Conservation (phyloP, 2,888 invertebrate species). For the Mystacides longicornis region DNA sequence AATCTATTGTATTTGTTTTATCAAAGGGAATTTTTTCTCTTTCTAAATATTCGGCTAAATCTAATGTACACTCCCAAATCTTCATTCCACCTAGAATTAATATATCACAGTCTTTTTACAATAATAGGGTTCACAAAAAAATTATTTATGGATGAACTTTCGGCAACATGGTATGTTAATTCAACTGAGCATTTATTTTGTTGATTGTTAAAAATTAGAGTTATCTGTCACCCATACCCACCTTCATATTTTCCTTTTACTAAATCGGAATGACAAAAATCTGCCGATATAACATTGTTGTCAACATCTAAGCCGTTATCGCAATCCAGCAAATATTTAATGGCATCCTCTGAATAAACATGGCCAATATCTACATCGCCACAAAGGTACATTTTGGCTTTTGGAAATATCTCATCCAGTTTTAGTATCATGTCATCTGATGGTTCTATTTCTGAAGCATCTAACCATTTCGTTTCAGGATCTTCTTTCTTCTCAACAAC, state of each 20-base stretch:
- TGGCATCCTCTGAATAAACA: conserved; percentile 37
- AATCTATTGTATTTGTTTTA: conserved; percentile 64
- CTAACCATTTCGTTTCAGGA: conserved; percentile 9
- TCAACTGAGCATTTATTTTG: too few relatives aligned
- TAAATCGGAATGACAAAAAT: conserved; percentile 65
- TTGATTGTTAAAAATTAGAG: too few relatives aligned
- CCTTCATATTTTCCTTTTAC: conserved; percentile 75
- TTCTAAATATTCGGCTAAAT: conserved; percentile 61
- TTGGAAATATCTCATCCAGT: conserved; percentile 34
- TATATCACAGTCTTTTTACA: background rate
- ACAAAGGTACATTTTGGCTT: conserved; percentile 41
- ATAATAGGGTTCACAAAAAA: too few relatives aligned
- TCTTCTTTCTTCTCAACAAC: background rate
- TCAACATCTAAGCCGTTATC: conserved; percentile 33
- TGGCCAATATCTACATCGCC: conserved; percentile 45
- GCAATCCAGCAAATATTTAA: conserved; percentile 30
- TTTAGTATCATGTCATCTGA: conserved; percentile 31
- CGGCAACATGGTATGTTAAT: too few relatives aligned
- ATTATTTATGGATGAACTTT: too few relatives aligned
- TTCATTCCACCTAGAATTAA: conserved; percentile 77
- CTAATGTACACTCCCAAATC: conserved; percentile 91
- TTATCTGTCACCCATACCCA: conserved; percentile 29
- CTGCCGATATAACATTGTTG: conserved; percentile 46
- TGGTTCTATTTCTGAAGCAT: conserved; percentile 33
- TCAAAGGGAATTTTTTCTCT: conserved; percentile 36